A percentile compares a stretch with the other conserved stretches of the same genome.
Evolutionary conservation across 2,888 invertebrate genomes (phyloP).

Genomic region (Drosophila acutilabella): DNA sequence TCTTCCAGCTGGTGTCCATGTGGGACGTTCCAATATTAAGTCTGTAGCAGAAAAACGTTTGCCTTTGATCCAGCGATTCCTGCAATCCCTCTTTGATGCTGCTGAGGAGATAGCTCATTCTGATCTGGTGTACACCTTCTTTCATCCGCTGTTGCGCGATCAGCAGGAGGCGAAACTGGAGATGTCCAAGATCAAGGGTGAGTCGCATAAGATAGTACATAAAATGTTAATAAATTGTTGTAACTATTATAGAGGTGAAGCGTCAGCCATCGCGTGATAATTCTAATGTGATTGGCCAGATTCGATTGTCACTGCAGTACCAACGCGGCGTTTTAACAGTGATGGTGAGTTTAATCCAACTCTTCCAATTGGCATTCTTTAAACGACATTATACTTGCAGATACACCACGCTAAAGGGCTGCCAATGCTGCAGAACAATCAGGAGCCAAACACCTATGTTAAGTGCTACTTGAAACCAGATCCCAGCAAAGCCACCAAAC

Average conservation of each 20-base stretch:
- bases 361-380: background rate
- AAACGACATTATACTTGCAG: constrained; percentile 40
- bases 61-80: constrained; percentile 94
- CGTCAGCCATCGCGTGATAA: constrained; percentile 81
- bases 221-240: background rate
- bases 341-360: constrained; percentile 87
- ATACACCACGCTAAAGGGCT: constrained; percentile 95
- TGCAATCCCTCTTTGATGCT: constrained; percentile 93
- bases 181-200: constrained; percentile 91
- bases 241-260: constrained; percentile 66
- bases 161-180: constrained; percentile 95
- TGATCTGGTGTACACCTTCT: constrained; percentile 99
- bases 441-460: constrained; percentile 95
- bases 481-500: constrained; percentile 95
- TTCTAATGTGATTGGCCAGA: constrained; percentile 88
- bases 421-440: constrained; percentile 90
- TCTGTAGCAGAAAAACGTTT: constrained; percentile 97
- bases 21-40: constrained; percentile 96
- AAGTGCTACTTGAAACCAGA: constrained; percentile 97
- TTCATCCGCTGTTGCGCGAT: constrained; percentile 97
- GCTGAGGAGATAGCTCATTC: constrained; percentile 98
- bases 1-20: constrained; percentile 90
- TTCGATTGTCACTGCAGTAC: constrained; percentile 92
- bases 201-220: constrained; percentile 25
- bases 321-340: constrained; percentile 90